Percentiles rank a stretch among this genome's conserved stretches.
phyloP scores from a whole-genome alignment of 2,888 invertebrate species.

The Trichogramma dendrolimi region DNA sequence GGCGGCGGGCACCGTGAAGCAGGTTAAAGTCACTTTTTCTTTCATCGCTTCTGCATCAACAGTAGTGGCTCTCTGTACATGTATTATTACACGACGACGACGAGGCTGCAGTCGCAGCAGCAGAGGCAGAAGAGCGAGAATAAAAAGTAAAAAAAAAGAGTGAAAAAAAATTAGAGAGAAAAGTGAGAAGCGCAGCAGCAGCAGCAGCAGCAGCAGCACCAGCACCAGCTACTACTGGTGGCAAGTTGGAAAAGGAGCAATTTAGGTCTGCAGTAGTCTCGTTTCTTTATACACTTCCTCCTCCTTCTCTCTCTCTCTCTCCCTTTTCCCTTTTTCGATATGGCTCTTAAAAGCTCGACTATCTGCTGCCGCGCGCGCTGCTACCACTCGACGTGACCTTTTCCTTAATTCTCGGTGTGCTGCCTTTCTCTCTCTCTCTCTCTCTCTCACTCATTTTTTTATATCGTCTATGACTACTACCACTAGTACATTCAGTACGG shows the following conservation, averaged over 20 bases:
- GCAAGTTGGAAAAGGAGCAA: constrained; percentile 1
- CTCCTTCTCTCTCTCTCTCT: neutral
- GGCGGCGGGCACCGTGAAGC: no score
- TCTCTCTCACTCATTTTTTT: neutral
- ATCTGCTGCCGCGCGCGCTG: constrained; percentile 20
- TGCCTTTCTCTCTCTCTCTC: neutral
- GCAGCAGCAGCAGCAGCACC: no score
- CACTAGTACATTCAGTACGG: no score
- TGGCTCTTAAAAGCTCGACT: constrained; percentile 37
- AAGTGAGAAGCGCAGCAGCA: constrained; percentile 14
- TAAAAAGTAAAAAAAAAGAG: constrained; percentile 12
- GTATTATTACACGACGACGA: no score
- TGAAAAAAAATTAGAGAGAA: constrained; percentile 7
- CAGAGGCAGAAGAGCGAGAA: neutral
- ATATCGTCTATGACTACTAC: no score
- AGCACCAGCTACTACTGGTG: no score
- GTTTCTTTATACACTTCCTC: constrained; percentile 14
- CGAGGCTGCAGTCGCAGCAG: neutral
- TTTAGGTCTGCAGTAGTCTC: constrained; percentile 20
- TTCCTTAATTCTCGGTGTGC: constrained; percentile 37
- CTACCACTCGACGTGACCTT: constrained; percentile 39
- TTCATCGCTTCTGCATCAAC: no score
- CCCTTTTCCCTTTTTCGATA: constrained; percentile 9
- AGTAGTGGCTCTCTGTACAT: no score
- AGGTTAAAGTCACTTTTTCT: no score